Evolutionary conservation across 2,888 invertebrate species (phyloP), one percentile per base, ranked within the genome.

Genomic region (Lamellibrachia columna): DNA sequence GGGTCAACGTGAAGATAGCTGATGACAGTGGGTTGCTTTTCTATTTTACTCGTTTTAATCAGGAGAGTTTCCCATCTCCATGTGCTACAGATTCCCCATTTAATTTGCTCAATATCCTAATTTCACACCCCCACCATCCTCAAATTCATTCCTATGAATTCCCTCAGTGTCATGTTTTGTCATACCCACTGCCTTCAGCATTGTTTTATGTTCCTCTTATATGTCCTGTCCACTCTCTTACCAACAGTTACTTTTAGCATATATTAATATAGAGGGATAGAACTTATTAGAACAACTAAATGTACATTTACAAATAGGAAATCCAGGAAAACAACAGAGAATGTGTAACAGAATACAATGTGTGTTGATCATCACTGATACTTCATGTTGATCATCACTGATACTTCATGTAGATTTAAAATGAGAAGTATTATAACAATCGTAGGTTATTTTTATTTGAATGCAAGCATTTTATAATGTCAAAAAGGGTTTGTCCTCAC

Each of bases 1-100:
- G 96, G 7, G 95, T 96, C 92, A 96, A 96, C 93, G 94, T 95
- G 52, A 95, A 95, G 92, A 93, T 96, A 2, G 96, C 96, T 6
- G 95, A 95, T 92, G 96, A 96, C 92, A 94, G 96, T 96, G 94
- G 93, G 94, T 91, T n/a, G 28, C 7, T 11, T 91, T 22, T n/a
- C 40, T n/a, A 75, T 6, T 75, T 22, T 22, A 9, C 15, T 7
- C 75, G 8, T 8, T 15, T 11, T 58, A 9, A 58, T 58, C 15
- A 58, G 40, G 40, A 40, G 40, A 40, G 40, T 40, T 40, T 40
- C 40, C 40, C 40, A 40, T 0, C 40, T 40, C 40, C 40, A 40
- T 40, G 40, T 40, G 40, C 40, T 40, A 40, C 40, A 40, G 40
- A 40, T 40, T 40, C 40, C 40, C 40, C 40, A 40, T 40, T 40